These are phyloP conservation scores for Corythoichthys haematopterus DNA, from an alignment of 2,113 vertebrate genomes.

Conservation along the genomic window DNA sequence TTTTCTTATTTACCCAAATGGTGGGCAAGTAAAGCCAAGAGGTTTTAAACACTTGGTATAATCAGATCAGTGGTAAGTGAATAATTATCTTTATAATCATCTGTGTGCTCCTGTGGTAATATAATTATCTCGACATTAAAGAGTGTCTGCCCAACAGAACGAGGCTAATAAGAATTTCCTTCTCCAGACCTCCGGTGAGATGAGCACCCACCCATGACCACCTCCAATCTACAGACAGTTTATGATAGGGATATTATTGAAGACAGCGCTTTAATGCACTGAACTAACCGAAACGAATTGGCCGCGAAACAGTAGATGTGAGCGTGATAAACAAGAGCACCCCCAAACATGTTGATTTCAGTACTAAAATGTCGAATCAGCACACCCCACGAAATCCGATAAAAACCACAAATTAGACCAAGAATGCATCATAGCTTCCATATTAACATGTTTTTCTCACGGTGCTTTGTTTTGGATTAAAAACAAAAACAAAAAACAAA, in stretches of 20 bases:
- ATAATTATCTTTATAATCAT: constrained; percentile 32
- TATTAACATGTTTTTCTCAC: not conserved
- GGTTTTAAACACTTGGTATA: not conserved
- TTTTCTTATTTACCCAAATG: not conserved
- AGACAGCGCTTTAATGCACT: constrained; percentile 42
- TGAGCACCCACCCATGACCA: constrained; percentile 42
- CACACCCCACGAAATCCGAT: not conserved
- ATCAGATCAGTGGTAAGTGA: constrained; percentile 17
- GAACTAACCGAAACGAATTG: constrained; percentile 36
- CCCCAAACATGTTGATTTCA: not conserved
- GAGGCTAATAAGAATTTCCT: constrained; percentile 37
- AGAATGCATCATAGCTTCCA: not conserved
- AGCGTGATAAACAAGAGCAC: not conserved
- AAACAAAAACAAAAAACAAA: too few relatives aligned
- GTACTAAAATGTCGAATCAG: not conserved
- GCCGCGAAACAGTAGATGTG: not conserved
- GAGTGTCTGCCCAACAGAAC: constrained; percentile 24
- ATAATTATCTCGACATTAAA: constrained; percentile 45
- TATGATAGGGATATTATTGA: constrained; percentile 36
- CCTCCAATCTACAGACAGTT: constrained; percentile 34
- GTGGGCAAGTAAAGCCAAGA: not conserved
- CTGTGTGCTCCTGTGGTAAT: constrained; percentile 30
- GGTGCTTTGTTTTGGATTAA: not conserved
- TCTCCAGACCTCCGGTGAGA: constrained; percentile 27
- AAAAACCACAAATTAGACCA: not conserved